These are phyloP conservation scores for Pocillopora verrucosa DNA, from an alignment of 64 coral and sea anemone genomes.

Conservation along the genomic window DNA sequence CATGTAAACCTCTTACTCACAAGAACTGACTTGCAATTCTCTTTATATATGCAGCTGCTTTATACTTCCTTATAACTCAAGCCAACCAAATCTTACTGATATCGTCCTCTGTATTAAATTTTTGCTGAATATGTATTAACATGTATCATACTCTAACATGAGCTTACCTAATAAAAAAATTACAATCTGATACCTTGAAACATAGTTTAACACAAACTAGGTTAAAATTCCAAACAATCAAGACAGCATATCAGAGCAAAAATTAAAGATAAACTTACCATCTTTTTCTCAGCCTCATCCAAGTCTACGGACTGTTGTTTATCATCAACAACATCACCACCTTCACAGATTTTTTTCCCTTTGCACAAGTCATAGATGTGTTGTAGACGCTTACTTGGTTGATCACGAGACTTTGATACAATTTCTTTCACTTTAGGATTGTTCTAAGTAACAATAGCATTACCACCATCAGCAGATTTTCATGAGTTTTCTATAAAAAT, in stretches of 20 bases:
- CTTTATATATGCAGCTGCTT: background rate
- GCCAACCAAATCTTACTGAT: too few relatives aligned
- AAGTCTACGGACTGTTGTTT: slow-evolving; percentile 52
- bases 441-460: slow-evolving; percentile 34
- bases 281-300: slow-evolving; percentile 87
- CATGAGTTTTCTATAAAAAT: too few relatives aligned
- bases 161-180: too few relatives aligned
- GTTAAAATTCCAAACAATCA: background rate
- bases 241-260: background rate
- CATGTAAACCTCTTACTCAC: background rate
- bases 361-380: slow-evolving; percentile 97
- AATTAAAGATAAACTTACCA: slow-evolving; percentile 30
- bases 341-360: slow-evolving; percentile 95
- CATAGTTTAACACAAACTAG: background rate
- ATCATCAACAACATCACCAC: slow-evolving; percentile 91
- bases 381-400: slow-evolving; percentile 73
- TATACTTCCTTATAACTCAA: too few relatives aligned
- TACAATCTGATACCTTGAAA: too few relatives aligned
- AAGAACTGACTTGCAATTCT: background rate
- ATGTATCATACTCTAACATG: too few relatives aligned
- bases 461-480: too few relatives aligned
- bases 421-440: slow-evolving; percentile 96
- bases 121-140: too few relatives aligned
- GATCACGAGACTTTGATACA: slow-evolving; percentile 65
- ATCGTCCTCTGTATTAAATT: too few relatives aligned